Evolutionary conservation across 2,113 vertebrate genomes (phyloP).

Genomic region (Petrocephalus zakoni): DNA sequence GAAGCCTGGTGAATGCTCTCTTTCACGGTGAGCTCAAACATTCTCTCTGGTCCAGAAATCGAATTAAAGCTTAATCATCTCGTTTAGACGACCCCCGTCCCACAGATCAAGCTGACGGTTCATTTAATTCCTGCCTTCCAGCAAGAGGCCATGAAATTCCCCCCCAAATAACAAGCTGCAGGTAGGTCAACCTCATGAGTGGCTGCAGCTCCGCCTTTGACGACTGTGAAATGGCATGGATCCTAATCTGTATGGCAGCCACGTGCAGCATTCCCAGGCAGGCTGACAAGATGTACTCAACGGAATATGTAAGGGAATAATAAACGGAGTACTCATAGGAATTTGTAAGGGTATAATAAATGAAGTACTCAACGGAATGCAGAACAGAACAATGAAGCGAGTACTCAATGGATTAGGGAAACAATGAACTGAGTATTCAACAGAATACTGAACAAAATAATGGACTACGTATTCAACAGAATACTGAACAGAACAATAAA

Average conservation of each 20-base stretch:
- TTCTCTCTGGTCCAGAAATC: background rate
- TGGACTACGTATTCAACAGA: too few species aligned
- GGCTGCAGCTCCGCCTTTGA: background rate
- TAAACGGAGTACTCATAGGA: too few species aligned
- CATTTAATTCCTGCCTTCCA: background rate
- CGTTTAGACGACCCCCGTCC: background rate
- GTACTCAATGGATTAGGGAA: background rate
- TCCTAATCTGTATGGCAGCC: background rate
- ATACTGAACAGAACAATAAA: too few species aligned
- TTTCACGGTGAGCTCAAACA: background rate
- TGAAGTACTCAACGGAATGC: background rate
- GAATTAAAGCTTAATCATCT: background rate
- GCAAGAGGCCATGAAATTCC: background rate
- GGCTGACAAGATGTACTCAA: background rate
- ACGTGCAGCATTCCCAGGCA: background rate
- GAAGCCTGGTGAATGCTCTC: background rate
- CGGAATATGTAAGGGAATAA: too few species aligned
- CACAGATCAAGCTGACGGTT: background rate
- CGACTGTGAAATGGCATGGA: background rate
- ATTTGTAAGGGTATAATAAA: too few species aligned
- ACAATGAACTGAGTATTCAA: too few species aligned
- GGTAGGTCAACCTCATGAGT: background rate
- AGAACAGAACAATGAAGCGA: background rate
- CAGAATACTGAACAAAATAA: too few species aligned
- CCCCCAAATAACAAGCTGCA: background rate